These are phyloP conservation scores for Macropis europaea DNA, from an alignment of 2,888 invertebrate genomes.

Conservation along the genomic window DNA sequence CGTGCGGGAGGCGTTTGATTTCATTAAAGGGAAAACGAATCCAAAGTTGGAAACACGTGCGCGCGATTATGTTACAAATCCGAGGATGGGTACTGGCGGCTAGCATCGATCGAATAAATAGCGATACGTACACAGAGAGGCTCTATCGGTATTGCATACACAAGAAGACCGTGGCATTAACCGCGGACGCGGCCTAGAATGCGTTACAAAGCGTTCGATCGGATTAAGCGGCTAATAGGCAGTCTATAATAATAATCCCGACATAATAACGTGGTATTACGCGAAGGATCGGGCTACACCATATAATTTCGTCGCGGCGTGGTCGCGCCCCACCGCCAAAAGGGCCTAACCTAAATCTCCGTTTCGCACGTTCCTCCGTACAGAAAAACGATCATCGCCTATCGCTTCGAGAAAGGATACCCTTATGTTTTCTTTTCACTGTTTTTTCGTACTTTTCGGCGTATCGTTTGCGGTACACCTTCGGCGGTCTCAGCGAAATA, in stretches of 20 bases:
- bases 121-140: conserved; percentile 23
- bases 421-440: too few relatives aligned
- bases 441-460: too few relatives aligned
- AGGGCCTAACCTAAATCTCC: conserved; percentile 55
- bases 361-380: conserved; percentile 49
- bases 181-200: conserved; percentile 61
- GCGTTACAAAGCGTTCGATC: conserved; percentile 71
- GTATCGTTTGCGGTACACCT: too few relatives aligned
- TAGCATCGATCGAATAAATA: conserved; percentile 51
- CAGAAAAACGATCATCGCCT: not conserved
- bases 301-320: conserved; percentile 73
- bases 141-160: conserved; percentile 15
- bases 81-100: not conserved
- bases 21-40: conserved; percentile 28
- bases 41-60: conserved; percentile 39
- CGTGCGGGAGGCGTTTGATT: conserved; percentile 10
- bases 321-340: conserved; percentile 56
- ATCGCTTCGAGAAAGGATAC: not conserved
- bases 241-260: conserved; percentile 74
- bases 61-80: conserved; percentile 35
- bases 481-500: too few relatives aligned
- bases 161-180: conserved; percentile 54
- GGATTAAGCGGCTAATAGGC: conserved; percentile 70
- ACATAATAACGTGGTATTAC: conserved; percentile 75
- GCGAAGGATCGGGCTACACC: conserved; percentile 64